Conservation (phyloP, 2,113 vertebrate genomes). For the Tringa solitaria region DNA sequence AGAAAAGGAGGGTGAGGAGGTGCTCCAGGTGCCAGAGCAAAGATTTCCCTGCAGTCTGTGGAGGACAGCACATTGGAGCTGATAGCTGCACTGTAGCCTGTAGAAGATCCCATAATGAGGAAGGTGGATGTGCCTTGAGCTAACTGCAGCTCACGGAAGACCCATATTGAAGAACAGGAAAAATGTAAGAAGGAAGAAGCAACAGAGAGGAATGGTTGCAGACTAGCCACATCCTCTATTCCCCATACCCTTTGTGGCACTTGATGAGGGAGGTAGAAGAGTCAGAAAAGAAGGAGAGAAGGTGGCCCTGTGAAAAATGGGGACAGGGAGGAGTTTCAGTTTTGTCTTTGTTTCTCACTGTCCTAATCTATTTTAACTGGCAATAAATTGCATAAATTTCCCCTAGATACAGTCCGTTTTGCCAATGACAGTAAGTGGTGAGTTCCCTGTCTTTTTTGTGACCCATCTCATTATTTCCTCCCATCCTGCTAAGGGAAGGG, state of each 20-base stretch:
- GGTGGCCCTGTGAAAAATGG: background rate
- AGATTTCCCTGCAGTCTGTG: background rate
- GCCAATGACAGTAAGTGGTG: background rate
- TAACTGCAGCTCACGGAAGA: background rate
- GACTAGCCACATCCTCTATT: background rate
- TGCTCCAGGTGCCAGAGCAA: background rate
- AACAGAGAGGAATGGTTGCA: background rate
- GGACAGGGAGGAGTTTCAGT: background rate
- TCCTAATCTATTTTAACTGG: background rate
- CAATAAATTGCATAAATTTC: background rate
- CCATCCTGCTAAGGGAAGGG: rapidly evolving
- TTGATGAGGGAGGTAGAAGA: background rate
- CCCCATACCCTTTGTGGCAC: rapidly evolving
- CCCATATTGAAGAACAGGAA: background rate
- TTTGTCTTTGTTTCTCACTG: background rate
- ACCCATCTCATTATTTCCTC: background rate
- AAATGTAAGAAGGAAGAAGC: background rate
- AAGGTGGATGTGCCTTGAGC: background rate
- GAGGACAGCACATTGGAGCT: background rate
- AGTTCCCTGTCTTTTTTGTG: background rate
- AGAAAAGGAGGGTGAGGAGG: background rate
- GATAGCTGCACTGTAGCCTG: background rate
- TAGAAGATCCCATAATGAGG: background rate
- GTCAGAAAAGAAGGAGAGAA: background rate
- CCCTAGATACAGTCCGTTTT: background rate